Evolutionary conservation across 2,888 invertebrate genomes (phyloP).

Genomic region (Podotricha telesiphe): DNA sequence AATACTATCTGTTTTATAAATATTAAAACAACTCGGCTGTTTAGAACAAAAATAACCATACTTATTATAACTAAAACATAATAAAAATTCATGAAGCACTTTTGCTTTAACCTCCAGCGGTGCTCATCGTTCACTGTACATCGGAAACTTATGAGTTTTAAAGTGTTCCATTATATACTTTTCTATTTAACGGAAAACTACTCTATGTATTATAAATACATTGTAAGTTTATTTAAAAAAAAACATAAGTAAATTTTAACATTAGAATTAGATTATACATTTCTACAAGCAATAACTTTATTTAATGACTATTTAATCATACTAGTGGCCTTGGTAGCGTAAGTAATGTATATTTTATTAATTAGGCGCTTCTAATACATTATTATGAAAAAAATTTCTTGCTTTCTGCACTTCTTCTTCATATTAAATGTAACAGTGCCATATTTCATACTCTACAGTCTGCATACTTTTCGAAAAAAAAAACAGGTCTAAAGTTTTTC

Average conservation of each 20-base stretch:
- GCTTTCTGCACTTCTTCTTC: no score
- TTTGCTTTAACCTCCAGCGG: conserved; percentile 19
- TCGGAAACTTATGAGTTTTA: conserved; percentile 27
- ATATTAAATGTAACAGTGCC: no score
- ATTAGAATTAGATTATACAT: no score
- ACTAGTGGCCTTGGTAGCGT: no score
- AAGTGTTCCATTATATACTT: conserved; percentile 32
- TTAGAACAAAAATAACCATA: background rate
- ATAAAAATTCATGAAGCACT: conserved; percentile 29
- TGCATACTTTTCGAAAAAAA: background rate
- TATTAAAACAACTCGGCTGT: background rate
- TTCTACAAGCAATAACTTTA: no score
- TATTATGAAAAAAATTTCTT: no score
- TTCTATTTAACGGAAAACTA: conserved; percentile 15
- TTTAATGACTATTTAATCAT: no score
- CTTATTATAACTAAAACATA: conserved; percentile 2
- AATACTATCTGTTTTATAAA: background rate
- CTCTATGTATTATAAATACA: background rate
- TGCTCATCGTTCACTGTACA: conserved; percentile 26
- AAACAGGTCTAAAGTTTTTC: background rate
- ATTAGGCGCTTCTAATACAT: no score
- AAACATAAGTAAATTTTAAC: background rate
- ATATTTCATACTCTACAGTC: no score
- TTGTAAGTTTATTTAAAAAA: background rate
- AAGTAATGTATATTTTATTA: no score